Conservation (phyloP, 2,113 vertebrate genomes). For the Thalassoma bifasciatum region DNA sequence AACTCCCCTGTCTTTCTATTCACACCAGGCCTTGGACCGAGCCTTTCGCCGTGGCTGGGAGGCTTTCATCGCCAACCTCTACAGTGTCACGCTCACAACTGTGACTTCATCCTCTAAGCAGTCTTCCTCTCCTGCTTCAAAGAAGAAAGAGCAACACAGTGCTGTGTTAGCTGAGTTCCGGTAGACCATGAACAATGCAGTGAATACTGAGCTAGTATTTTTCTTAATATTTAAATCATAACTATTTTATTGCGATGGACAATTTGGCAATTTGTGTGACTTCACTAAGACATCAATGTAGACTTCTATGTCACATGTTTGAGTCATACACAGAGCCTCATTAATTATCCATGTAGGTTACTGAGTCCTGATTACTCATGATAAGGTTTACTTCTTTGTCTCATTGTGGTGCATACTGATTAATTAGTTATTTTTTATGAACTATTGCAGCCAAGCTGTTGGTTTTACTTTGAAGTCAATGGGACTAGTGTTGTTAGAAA, state of each 20-base stretch:
- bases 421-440: not conserved
- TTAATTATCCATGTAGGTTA: slow-evolving; percentile 34
- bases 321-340: slow-evolving; percentile 4
- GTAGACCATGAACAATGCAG: slow-evolving; percentile 27
- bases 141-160: slow-evolving; percentile 38
- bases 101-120: slow-evolving; percentile 49
- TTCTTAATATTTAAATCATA: not conserved
- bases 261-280: not conserved
- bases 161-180: slow-evolving; percentile 67
- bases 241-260: not conserved
- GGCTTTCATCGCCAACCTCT: slow-evolving; percentile 81
- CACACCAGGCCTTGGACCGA: slow-evolving; percentile 78
- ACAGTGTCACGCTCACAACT: slow-evolving; percentile 81
- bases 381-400: slow-evolving; percentile 14
- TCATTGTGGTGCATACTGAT: not conserved
- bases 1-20: slow-evolving; percentile 9
- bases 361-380: slow-evolving; percentile 27
- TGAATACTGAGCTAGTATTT: not conserved
- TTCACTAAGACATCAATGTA: not conserved
- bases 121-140: slow-evolving; percentile 40
- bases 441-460: not conserved
- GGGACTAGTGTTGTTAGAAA: slow-evolving; percentile 4
- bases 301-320: not conserved
- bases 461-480: slow-evolving; percentile 40
- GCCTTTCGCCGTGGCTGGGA: slow-evolving; percentile 84